phyloP scores from a whole-genome alignment of 2,888 invertebrate species.

The Mamestra brassicae region DNA sequence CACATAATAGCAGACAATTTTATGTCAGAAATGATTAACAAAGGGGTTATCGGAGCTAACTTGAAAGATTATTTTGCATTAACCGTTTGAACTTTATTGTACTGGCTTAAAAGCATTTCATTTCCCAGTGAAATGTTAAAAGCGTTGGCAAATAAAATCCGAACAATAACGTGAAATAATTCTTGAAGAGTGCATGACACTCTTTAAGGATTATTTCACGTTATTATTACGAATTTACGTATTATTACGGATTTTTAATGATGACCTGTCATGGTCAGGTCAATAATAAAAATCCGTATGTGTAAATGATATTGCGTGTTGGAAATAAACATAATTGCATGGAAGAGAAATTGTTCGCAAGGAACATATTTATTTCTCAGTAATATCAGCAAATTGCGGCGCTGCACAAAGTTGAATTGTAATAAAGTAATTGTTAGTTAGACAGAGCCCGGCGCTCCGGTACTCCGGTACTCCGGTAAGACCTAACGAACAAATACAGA shows the following conservation, averaged over 20 bases:
- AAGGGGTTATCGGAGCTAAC: slow-evolving; percentile 22
- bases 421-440: slow-evolving; percentile 57
- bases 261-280: neutral
- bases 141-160: slow-evolving; percentile 21
- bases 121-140: slow-evolving; percentile 30
- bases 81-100: slow-evolving; percentile 41
- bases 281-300: neutral
- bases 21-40: slow-evolving; percentile 31
- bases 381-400: slow-evolving; percentile 37
- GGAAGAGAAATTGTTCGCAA: neutral
- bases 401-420: slow-evolving; percentile 44
- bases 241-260: no score
- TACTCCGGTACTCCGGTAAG: slow-evolving; percentile 34
- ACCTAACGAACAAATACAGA: slow-evolving; percentile 63
- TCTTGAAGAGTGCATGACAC: neutral
- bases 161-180: slow-evolving; percentile 20
- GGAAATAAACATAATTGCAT: neutral
- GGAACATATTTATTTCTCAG: slow-evolving; percentile 1
- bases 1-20: slow-evolving; percentile 24
- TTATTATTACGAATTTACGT: no score
- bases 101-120: slow-evolving; percentile 29
- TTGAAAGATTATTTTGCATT: slow-evolving; percentile 37
- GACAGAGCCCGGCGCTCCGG: slow-evolving; percentile 32
- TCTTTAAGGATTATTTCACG: no score
- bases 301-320: neutral